Base-by-base conservation (phyloP, 37 sponge, comb jelly and placozoan genomes). In the Bolinopsis microptera region DNA sequence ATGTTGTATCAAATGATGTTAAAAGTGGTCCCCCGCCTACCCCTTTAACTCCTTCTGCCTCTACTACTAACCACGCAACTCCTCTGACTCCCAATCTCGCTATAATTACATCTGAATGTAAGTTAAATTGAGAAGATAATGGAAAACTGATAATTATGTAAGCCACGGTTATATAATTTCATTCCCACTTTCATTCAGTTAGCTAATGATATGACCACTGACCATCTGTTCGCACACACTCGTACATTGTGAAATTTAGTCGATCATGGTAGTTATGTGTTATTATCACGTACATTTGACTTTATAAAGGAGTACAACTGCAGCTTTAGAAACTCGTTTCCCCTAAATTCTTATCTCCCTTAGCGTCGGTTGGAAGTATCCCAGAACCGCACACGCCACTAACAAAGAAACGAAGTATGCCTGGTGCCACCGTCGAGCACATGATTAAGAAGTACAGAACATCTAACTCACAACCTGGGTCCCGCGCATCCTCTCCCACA, bases 381-480 rank as follows among this genome's bases (percentile, higher is more conserved):
- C 9, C 61, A 5, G 61, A 48, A 13, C 61, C 61, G 61, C 61
- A 5, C 61, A 48, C 61, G 61, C 61, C 61, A 13, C 61, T 48
- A 34, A 31, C 35, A 34, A 86, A 86, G 48, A 86, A 86, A 23
- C 90, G 90, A 13, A 41, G 90, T 25, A 39, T 34, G 0, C 90
- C 90, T 27, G 90, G 61, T 22, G 90, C 90, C 25, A 86, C 90
- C 0, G 90, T 86, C 21, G 90, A 86, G 30, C 90, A 86, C 61
- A 86, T 86, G 90, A 41, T 86, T 27, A 86, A 86, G 90, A 86
- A 86, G 90, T 86, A 33, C 61, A 40, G 90, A 0, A 32, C 32
- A 5, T 41, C 61, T 48, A 86, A 0, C 31, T 86, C 90, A 3
- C 90, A 86, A 38, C 90, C 90, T 30, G 90, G 90, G 39, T 86